Percentiles rank a stretch among this genome's conserved stretches.
Evolutionary conservation across 2,113 vertebrate genomes (phyloP).

Genomic region (Centropus bengalensis): DNA sequence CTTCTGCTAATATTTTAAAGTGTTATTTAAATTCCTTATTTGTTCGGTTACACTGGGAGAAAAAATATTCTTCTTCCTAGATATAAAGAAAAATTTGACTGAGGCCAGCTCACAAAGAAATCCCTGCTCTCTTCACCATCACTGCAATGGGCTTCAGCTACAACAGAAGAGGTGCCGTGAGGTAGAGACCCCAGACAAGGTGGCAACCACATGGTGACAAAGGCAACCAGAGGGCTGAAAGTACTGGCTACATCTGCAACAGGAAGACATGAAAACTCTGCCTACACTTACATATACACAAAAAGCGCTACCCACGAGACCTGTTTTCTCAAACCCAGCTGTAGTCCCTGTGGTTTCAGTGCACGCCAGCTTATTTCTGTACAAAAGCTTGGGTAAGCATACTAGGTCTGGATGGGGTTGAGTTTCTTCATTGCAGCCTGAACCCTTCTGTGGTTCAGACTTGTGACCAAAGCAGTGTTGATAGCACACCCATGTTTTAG

Average conservation of each 20-base stretch:
- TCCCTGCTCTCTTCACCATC: not conserved
- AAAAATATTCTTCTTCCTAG: not conserved
- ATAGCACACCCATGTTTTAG: not conserved
- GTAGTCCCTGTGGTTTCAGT: not conserved
- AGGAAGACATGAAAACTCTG: not conserved
- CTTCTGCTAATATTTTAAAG: not conserved
- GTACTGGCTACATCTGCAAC: not conserved
- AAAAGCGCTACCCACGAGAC: not conserved
- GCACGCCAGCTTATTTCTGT: not conserved
- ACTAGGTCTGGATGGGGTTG: not conserved
- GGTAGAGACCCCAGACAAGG: not conserved
- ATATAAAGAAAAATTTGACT: not conserved
- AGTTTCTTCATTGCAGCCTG: not conserved
- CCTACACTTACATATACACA: not conserved
- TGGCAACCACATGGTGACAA: not conserved
- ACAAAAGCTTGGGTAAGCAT: not conserved
- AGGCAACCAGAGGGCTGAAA: not conserved
- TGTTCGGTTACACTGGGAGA: not conserved
- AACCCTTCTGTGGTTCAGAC: not conserved
- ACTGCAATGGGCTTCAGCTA: not conserved
- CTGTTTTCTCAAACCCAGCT: not conserved
- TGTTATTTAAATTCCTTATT: not conserved
- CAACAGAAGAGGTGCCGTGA: not conserved
- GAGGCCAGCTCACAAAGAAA: not conserved
- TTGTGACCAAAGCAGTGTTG: not conserved